phyloP scores from a whole-genome alignment of 2,797 vertebrate genomes.

The Phrynocephalus vlangalii region DNA sequence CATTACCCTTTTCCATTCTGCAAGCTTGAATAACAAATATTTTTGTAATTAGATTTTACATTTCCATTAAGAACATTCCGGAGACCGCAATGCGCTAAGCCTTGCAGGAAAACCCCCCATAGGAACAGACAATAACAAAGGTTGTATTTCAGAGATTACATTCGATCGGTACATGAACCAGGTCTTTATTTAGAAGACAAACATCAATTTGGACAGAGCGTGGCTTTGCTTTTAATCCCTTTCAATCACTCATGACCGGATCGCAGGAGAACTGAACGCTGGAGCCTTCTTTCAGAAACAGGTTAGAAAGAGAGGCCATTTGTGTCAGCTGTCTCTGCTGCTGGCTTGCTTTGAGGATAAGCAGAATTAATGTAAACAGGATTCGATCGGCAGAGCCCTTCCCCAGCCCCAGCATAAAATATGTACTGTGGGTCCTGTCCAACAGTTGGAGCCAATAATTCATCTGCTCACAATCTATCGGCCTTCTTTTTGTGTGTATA shows the following conservation, averaged over 20 bases:
- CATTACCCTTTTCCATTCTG: too few relatives aligned
- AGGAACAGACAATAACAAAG: background rate
- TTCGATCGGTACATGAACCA: background rate
- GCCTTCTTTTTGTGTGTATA: background rate
- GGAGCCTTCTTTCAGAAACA: slow-evolving; percentile 47
- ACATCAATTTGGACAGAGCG: slow-evolving; percentile 27
- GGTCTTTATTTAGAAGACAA: slow-evolving; percentile 14
- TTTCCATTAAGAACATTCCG: background rate
- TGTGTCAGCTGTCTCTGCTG: slow-evolving; percentile 20
- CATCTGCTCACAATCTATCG: background rate
- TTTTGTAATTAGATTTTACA: background rate
- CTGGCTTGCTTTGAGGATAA: background rate
- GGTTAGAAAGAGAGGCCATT: slow-evolving; percentile 31
- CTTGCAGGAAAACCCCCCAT: background rate
- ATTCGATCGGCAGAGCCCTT: background rate
- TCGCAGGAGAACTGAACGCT: slow-evolving; percentile 24
- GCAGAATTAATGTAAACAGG: background rate
- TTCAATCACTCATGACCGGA: slow-evolving; percentile 21
- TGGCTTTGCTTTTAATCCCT: background rate
- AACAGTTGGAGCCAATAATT: slow-evolving; percentile 9
- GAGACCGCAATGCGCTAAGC: background rate
- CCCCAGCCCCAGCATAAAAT: slow-evolving; percentile 12
- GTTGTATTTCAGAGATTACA: background rate
- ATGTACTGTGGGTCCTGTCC: slow-evolving; percentile 15
- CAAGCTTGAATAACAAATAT: too few relatives aligned